A percentile compares a stretch with the other conserved stretches of the same genome.
phyloP scores from a whole-genome alignment of 2,113 vertebrate species.

The Sigmodon hispidus region DNA sequence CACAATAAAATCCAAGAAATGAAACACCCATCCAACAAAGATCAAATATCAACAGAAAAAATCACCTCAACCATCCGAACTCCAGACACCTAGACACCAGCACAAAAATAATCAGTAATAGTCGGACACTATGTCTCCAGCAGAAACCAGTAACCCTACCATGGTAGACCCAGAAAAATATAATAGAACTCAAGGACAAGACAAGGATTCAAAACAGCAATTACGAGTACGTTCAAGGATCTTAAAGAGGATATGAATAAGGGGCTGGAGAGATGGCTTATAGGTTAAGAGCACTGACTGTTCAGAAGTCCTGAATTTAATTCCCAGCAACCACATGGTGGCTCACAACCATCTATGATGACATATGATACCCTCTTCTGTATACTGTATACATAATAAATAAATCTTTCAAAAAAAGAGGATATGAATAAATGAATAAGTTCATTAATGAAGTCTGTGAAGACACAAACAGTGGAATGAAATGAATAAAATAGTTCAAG shows the following conservation, averaged over 20 bases:
- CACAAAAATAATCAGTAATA: background rate
- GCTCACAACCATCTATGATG: too few species aligned
- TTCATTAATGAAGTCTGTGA: background rate
- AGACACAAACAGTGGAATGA: background rate
- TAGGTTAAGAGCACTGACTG: too few species aligned
- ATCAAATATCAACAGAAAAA: background rate
- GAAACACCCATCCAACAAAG: background rate
- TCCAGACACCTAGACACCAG: background rate
- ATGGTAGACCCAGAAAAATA: background rate
- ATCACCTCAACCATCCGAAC: background rate
- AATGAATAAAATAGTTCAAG: background rate
- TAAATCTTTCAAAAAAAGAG: too few species aligned
- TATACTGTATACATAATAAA: too few species aligned
- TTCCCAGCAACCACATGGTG: too few species aligned
- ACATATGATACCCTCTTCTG: too few species aligned
- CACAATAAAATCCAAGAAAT: background rate
- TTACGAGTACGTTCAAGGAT: background rate
- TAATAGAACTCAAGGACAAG: background rate
- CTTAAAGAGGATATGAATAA: background rate
- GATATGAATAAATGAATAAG: background rate
- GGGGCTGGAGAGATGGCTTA: too few species aligned
- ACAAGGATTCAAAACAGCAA: background rate
- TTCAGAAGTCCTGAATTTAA: too few species aligned
- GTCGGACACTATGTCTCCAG: background rate
- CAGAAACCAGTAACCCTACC: background rate